Percentiles rank a stretch among this genome's conserved stretches.
These are phyloP conservation scores for Oreotrochilus melanogaster DNA, from an alignment of 2,113 vertebrate genomes.

Conservation along the genomic window DNA sequence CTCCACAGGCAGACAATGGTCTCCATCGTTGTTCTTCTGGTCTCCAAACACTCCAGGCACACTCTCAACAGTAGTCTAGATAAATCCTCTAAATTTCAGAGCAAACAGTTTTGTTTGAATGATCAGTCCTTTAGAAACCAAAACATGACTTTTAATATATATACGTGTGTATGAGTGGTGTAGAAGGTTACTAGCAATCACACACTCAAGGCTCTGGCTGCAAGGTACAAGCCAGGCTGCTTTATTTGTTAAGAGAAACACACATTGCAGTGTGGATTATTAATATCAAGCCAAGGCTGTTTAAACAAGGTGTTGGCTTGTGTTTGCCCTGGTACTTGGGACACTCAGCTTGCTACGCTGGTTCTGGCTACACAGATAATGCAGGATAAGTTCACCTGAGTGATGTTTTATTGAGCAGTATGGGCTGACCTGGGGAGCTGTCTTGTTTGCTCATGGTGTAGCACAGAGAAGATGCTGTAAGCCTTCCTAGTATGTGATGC, in stretches of 20 bases:
- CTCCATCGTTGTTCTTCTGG: neutral
- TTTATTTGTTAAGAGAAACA: neutral
- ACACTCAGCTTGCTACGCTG: neutral
- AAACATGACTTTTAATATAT: neutral
- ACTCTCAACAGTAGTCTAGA: neutral
- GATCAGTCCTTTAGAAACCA: neutral
- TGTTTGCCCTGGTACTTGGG: neutral
- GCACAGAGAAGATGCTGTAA: neutral
- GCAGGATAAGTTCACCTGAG: neutral
- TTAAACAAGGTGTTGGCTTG: neutral
- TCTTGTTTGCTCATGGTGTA: neutral
- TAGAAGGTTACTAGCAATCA: neutral
- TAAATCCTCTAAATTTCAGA: neutral
- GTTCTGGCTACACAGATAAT: neutral
- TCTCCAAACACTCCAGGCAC: neutral
- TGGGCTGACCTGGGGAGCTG: fast-evolving
- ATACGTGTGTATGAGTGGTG: neutral
- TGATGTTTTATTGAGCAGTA: neutral
- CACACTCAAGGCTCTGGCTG: neutral
- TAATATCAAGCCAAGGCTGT: neutral
- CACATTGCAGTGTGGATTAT: neutral
- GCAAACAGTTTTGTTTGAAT: neutral
- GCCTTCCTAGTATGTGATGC: neutral
- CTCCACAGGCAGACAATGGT: neutral
- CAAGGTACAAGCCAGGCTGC: neutral